A percentile compares a stretch with the other conserved stretches of the same genome.
phyloP scores from a whole-genome alignment of 1,140 invertebrate genomes.

The Rhagoletis pomonella region DNA sequence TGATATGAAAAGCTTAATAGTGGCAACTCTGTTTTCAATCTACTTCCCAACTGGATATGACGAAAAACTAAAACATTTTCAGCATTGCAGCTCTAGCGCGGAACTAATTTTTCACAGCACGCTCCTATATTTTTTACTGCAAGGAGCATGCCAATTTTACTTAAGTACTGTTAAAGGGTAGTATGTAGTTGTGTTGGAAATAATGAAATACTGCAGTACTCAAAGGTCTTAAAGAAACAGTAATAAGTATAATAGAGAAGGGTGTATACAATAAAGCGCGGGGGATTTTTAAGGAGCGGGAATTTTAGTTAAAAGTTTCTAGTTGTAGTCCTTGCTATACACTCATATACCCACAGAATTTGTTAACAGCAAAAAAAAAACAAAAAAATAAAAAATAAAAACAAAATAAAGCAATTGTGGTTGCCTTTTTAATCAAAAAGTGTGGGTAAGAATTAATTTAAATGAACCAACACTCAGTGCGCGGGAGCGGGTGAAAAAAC shows the following conservation, averaged over 20 bases:
- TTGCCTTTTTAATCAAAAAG: constrained; percentile 10
- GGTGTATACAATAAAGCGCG: too few relatives aligned
- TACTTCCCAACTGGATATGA: too few relatives aligned
- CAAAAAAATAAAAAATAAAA: neutral
- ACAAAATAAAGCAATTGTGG: constrained; percentile 1
- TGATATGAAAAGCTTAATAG: too few relatives aligned
- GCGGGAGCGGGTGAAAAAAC: neutral
- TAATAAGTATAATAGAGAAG: neutral
- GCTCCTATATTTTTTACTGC: too few relatives aligned
- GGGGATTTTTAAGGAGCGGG: neutral
- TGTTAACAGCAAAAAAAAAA: neutral
- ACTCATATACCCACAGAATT: neutral
- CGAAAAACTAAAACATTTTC: too few relatives aligned
- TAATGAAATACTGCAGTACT: constrained; percentile 35
- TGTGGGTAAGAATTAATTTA: constrained; percentile 37
- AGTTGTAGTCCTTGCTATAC: neutral
- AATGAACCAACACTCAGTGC: constrained; percentile 28
- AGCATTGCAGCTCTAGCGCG: too few relatives aligned
- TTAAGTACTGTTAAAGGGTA: too few relatives aligned
- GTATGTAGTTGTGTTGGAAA: neutral
- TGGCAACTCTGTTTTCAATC: too few relatives aligned
- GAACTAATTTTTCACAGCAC: too few relatives aligned
- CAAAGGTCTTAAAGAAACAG: constrained; percentile 9
- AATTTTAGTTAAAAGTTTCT: neutral
- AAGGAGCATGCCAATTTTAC: too few relatives aligned